Evolutionary conservation across 2,113 vertebrate species (phyloP), one percentile per base, ranked within the genome.

Genomic region (Leuciscus idus): DNA sequence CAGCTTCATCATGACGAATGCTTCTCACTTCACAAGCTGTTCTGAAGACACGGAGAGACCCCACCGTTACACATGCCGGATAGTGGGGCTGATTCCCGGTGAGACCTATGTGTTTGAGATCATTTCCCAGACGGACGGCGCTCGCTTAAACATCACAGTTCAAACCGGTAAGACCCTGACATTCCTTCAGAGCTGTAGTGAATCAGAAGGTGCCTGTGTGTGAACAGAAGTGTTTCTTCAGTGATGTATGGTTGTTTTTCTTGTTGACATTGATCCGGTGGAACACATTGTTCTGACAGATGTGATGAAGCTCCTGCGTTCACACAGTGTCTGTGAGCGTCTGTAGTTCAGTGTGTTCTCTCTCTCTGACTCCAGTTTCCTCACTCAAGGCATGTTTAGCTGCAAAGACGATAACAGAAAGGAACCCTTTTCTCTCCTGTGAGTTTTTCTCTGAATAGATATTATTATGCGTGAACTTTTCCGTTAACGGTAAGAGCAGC

Each of bases 81-180:
- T 93, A 39, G 57, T 8, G 6, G 91, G 87, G 68, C 91, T 98
- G 84, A 78, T 91, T 57, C 95, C 97, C 0, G 98, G 98, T 0
- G 96, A 95, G 10, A 1, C 88, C 80, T 96, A 97, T 88, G 61
- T 75, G 6, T 87, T 98, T n/a, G 89, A 72, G 13, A 94, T 97
- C 81, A 9, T 94, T 68, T 95, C 97, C 15, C 85, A 89, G 43
- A 90, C 86, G 19, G 95, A 90, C 75, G 95, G 94, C 93, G 91
- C 93, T 88, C 94, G 93, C 93, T 89, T 95, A 91, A 96, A 96
- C 92, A 93, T 95, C 92, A 91, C 92, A 91, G 94, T 95, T 91
- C 86, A 94, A 92, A 91, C 95, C 95, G 91, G 93, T 92, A 61
- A 86, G 80, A 61, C 33, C 77, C 39, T 76, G 19, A 28, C 61